A percentile compares a stretch with the other conserved stretches of the same genome.
These are phyloP conservation scores for Pediacus dermestoides DNA, from an alignment of 2,888 invertebrate genomes.

Conservation along the genomic window DNA sequence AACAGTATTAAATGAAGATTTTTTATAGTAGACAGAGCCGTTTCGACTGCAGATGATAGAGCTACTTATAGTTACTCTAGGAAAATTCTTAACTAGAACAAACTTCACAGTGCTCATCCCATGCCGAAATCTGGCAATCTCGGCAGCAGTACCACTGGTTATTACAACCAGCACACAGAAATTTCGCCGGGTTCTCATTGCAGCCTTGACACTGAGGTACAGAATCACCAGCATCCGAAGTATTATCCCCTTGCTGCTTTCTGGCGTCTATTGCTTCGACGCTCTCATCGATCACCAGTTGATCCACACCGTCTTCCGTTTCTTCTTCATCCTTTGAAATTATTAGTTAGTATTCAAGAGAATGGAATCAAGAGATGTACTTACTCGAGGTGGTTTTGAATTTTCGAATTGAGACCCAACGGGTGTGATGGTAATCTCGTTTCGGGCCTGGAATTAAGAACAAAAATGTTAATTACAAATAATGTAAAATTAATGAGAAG, in stretches of 20 bases:
- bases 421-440: conserved; percentile 62
- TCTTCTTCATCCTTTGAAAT: conserved; percentile 52
- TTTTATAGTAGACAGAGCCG: no score
- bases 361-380: neutral
- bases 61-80: no score
- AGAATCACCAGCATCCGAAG: conserved; percentile 50
- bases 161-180: conserved; percentile 85
- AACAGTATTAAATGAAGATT: no score
- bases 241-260: conserved; percentile 42
- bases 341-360: neutral
- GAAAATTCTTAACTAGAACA: conserved; percentile 65
- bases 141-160: conserved; percentile 94
- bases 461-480: no score
- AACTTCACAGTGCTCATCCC: conserved; percentile 85
- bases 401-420: conserved; percentile 47
- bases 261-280: conserved; percentile 47
- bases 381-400: conserved; percentile 7
- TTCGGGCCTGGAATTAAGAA: conserved; percentile 55
- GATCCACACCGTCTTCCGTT: conserved; percentile 62
- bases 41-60: no score
- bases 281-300: conserved; percentile 59
- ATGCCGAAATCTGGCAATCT: conserved; percentile 85
- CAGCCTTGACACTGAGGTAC: conserved; percentile 85
- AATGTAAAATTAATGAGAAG: no score
- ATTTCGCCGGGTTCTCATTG: conserved; percentile 75